Conservation (phyloP, 2,113 vertebrate genomes). For the Salvator merianae region DNA sequence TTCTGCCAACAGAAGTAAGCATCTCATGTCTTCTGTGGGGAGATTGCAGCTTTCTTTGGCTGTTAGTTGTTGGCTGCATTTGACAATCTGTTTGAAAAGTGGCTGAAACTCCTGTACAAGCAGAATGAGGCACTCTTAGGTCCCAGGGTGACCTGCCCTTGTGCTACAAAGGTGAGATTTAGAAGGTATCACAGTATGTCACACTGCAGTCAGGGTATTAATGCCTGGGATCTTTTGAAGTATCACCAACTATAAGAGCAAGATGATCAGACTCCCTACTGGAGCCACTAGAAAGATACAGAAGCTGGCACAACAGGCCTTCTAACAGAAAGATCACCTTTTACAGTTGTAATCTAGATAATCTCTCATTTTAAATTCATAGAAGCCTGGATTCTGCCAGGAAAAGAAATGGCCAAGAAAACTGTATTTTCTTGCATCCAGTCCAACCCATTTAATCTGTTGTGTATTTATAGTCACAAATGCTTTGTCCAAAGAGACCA, state of each 20-base stretch:
- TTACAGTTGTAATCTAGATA: not conserved
- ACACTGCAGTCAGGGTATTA: not conserved
- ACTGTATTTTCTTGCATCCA: not conserved
- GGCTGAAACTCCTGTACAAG: slow-evolving; percentile 14
- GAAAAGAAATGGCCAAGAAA: not conserved
- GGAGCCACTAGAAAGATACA: accelerated
- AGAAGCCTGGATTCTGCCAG: not conserved
- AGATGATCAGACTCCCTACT: not conserved
- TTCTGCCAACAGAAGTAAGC: not conserved
- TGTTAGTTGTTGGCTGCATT: accelerated
- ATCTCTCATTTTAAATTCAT: not conserved
- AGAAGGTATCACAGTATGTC: accelerated
- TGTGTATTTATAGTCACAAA: too few species aligned
- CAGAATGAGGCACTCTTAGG: not conserved
- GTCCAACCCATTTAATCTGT: not conserved
- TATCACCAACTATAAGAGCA: accelerated
- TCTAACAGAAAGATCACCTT: accelerated
- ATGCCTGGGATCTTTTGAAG: not conserved
- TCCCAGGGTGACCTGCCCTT: not conserved
- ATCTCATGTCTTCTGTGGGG: slow-evolving; percentile 1
- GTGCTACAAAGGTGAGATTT: not conserved
- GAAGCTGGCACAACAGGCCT: accelerated
- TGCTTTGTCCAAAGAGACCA: not conserved
- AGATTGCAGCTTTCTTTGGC: not conserved
- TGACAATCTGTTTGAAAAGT: slow-evolving; percentile 18